phyloP scores from a whole-genome alignment of 2,113 vertebrate species.

The Acanthochromis polyacanthus region DNA sequence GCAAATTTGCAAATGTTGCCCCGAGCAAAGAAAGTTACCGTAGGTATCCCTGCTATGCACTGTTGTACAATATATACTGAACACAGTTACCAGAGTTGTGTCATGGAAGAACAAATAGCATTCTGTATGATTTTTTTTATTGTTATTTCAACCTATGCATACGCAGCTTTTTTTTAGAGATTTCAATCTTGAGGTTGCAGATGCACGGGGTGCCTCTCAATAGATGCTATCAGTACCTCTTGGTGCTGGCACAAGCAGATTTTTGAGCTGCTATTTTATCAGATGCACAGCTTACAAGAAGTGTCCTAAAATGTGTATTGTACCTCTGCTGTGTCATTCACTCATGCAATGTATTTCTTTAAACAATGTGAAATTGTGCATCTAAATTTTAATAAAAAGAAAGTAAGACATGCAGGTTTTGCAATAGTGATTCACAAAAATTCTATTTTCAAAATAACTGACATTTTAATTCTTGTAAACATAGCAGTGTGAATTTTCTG shows the following conservation, averaged over 20 bases:
- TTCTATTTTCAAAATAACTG: background rate
- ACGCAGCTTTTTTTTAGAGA: background rate
- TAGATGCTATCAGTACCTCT: background rate
- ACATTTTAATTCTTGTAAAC: conserved; percentile 34
- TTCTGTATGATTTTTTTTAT: background rate
- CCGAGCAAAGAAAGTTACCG: no score
- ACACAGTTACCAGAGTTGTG: background rate
- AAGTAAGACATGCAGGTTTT: background rate
- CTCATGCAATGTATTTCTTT: background rate
- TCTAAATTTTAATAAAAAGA: background rate
- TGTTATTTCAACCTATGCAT: background rate
- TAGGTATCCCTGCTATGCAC: no score
- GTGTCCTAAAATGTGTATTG: background rate
- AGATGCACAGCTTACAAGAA: no score
- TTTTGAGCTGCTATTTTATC: background rate
- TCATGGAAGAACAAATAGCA: background rate
- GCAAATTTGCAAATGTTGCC: no score
- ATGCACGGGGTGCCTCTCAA: background rate
- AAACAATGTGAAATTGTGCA: background rate
- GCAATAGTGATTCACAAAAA: background rate
- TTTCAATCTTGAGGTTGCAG: rapidly evolving
- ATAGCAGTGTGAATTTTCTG: background rate
- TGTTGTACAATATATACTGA: background rate
- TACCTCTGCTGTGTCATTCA: background rate
- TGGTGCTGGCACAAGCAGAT: background rate